These are phyloP conservation scores for Arbacia lixula DNA, from an alignment of 53 echinoderm and acorn worm species.

Conservation along the genomic window DNA sequence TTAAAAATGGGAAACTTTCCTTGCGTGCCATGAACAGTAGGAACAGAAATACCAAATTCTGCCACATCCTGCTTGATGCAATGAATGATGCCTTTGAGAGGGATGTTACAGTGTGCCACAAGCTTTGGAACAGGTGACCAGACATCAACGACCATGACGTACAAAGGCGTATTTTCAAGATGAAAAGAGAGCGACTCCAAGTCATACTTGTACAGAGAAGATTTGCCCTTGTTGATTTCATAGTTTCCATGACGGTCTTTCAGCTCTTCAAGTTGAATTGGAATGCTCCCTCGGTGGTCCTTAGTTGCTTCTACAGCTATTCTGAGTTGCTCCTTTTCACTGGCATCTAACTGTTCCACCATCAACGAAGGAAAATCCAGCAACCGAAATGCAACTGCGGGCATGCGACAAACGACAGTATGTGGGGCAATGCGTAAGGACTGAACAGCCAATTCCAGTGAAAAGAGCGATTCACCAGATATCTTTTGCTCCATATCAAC, in stretches of 20 bases:
- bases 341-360: constrained; percentile 76
- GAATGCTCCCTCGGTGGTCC: constrained; percentile 44
- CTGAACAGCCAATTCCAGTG: constrained; percentile 89
- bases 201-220: constrained; percentile 86
- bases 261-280: constrained; percentile 75
- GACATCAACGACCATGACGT: constrained; percentile 86
- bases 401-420: constrained; percentile 82
- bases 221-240: constrained; percentile 88
- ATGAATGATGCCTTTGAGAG: constrained; percentile 63
- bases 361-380: constrained; percentile 92
- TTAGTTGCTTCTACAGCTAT: constrained; percentile 15
- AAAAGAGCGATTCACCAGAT: constrained; percentile 87
- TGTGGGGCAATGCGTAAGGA: constrained; percentile 69
- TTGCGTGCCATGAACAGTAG: constrained; percentile 81
- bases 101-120: constrained; percentile 80
- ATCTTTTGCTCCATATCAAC: no score
- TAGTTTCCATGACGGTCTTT: constrained; percentile 86
- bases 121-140: constrained; percentile 84
- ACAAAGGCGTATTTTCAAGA: constrained; percentile 84
- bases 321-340: constrained; percentile 60
- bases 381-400: constrained; percentile 87
- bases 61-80: constrained; percentile 72
- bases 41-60: constrained; percentile 72
- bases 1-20: constrained; percentile 83
- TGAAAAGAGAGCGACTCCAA: constrained; percentile 65